Conservation (phyloP, 1,140 invertebrate genomes). For the Thalassaphorura encarpata region DNA sequence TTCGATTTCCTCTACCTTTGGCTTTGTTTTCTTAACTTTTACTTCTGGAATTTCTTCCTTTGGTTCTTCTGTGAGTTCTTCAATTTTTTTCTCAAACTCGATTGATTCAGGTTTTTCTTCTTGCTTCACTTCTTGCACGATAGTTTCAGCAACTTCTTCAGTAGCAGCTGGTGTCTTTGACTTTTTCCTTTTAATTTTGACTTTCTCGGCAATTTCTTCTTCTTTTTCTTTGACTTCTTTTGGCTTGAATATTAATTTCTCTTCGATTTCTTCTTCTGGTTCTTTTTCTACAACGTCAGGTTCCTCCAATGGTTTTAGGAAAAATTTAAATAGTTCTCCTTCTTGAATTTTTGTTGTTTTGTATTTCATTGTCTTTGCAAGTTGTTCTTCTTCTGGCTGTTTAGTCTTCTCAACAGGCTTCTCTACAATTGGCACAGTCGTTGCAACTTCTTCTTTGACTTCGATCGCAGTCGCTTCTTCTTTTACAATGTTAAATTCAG, state of each 20-base stretch:
- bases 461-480: neutral
- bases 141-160: conserved; percentile 52
- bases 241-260: neutral
- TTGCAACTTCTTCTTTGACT: neutral
- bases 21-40: conserved; percentile 43
- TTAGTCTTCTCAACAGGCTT: neutral
- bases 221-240: neutral
- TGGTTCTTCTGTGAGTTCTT: conserved; percentile 7
- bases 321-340: neutral
- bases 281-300: neutral
- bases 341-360: neutral
- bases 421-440: neutral
- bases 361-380: neutral
- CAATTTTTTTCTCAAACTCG: neutral
- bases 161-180: conserved; percentile 44
- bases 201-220: conserved; percentile 37
- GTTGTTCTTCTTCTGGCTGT: neutral
- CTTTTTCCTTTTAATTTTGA: conserved; percentile 50
- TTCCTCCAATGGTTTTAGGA: conserved; percentile 1
- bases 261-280: neutral
- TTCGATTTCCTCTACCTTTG: conserved; percentile 42
- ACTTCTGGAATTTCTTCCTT: conserved; percentile 47
- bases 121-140: conserved; percentile 49
- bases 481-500: neutral
- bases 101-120: conserved; percentile 38